Evolutionary conservation across 2,888 invertebrate species (phyloP).

Genomic region (Apodemia hepburni): DNA sequence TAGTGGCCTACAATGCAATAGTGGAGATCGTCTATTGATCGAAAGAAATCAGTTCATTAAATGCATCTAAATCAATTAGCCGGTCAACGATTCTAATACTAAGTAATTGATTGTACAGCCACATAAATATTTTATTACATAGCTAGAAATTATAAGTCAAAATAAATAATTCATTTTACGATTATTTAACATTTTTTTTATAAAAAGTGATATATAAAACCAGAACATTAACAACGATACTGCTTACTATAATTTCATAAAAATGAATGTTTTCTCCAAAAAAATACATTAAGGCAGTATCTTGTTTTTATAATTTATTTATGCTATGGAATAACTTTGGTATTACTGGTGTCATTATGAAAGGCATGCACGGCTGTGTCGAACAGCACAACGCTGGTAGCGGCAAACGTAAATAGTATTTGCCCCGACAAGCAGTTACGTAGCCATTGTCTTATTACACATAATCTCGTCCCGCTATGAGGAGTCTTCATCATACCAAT

Average conservation of each 20-base stretch:
- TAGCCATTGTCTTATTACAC: conserved; percentile 28
- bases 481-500: conserved; percentile 74
- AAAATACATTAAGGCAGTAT: conserved; percentile 53
- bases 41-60: conserved; percentile 44
- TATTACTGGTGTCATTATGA: conserved; percentile 57
- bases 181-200: conserved; percentile 28
- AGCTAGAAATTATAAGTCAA: conserved; percentile 31
- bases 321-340: conserved; percentile 68
- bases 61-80: conserved; percentile 45
- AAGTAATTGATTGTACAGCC: conserved; percentile 36
- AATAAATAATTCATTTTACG: conserved; percentile 36
- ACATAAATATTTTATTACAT: conserved; percentile 32
- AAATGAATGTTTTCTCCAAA: conserved; percentile 37
- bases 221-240: conserved; percentile 46
- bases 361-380: conserved; percentile 31
- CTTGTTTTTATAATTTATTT: conserved; percentile 39
- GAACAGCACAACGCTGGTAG: conserved; percentile 25
- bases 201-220: conserved; percentile 40
- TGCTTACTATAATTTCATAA: conserved; percentile 44
- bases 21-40: conserved; percentile 29
- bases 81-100: conserved; percentile 35
- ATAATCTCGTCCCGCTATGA: conserved; percentile 53
- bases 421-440: conserved; percentile 16
- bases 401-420: conserved; percentile 17
- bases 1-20: conserved; percentile 29